Percentiles rank a stretch among this genome's conserved stretches.
These are phyloP conservation scores for Ciconia nigra DNA, from an alignment of 2,797 vertebrate species.

Conservation along the genomic window DNA sequence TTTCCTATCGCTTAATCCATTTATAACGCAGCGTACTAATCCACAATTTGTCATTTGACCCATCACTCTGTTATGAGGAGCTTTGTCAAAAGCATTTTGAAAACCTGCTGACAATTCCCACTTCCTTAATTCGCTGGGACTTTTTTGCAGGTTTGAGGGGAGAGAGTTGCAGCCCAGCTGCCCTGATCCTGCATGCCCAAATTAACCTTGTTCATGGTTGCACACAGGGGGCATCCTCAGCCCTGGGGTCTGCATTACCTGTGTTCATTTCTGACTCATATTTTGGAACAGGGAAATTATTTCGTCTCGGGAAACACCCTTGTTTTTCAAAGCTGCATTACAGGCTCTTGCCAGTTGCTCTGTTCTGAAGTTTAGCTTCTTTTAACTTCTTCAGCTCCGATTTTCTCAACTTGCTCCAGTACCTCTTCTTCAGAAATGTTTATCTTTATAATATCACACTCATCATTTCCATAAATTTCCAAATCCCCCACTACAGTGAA, in stretches of 20 bases:
- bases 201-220: not conserved
- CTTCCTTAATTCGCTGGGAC: not conserved
- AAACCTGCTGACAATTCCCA: not conserved
- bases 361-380: slow-evolving; percentile 41
- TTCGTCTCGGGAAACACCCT: not conserved
- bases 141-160: not conserved
- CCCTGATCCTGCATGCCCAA: not conserved
- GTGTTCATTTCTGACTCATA: not conserved
- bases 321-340: not conserved
- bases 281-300: not conserved
- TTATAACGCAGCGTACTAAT: not conserved
- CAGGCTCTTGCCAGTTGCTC: slow-evolving; percentile 20
- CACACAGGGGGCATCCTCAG: not conserved
- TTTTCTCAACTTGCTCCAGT: slow-evolving; percentile 61
- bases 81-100: not conserved
- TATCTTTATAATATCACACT: slow-evolving; percentile 44
- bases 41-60: not conserved
- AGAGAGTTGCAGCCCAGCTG: not conserved
- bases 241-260: not conserved
- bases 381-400: slow-evolving; percentile 42
- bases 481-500: slow-evolving; percentile 35
- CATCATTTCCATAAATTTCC: slow-evolving; percentile 61
- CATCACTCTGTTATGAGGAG: not conserved
- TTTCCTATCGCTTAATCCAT: slow-evolving; percentile 1
- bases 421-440: slow-evolving; percentile 53